phyloP scores from a whole-genome alignment of 2,113 vertebrate species.

The Cyphomyrus plagiostoma region DNA sequence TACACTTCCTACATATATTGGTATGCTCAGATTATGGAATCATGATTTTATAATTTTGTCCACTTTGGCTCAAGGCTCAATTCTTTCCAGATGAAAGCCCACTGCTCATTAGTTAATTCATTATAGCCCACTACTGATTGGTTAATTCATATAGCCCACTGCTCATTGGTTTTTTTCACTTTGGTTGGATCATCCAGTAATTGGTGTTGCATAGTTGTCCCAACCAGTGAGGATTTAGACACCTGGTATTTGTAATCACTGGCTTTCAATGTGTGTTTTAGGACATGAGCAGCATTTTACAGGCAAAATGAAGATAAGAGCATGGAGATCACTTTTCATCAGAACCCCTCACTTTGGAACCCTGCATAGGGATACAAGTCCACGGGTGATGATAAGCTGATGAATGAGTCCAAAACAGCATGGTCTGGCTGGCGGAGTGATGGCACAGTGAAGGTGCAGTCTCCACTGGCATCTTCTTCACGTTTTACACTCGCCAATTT shows the following conservation, averaged over 20 bases:
- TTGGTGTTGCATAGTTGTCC: background rate
- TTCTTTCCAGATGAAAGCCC: background rate
- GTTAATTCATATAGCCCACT: background rate
- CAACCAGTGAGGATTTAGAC: background rate
- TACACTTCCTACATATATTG: background rate
- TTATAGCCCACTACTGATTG: background rate
- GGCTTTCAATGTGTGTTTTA: background rate
- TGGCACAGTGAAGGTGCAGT: background rate
- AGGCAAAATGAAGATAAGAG: background rate
- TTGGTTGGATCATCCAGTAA: background rate
- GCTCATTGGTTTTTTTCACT: background rate
- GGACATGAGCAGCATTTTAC: background rate
- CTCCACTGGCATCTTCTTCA: background rate
- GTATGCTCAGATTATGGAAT: background rate
- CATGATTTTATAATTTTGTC: background rate
- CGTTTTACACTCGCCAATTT: background rate
- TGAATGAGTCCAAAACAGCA: background rate
- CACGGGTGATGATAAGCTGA: background rate
- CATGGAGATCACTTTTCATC: background rate
- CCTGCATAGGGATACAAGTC: background rate
- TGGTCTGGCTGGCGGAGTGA: background rate
- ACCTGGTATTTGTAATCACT: background rate
- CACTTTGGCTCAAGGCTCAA: background rate
- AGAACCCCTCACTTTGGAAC: background rate
- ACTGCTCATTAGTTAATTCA: background rate